phyloP scores from a whole-genome alignment of 2,888 invertebrate species.

The Drosophila peninsularis region DNA sequence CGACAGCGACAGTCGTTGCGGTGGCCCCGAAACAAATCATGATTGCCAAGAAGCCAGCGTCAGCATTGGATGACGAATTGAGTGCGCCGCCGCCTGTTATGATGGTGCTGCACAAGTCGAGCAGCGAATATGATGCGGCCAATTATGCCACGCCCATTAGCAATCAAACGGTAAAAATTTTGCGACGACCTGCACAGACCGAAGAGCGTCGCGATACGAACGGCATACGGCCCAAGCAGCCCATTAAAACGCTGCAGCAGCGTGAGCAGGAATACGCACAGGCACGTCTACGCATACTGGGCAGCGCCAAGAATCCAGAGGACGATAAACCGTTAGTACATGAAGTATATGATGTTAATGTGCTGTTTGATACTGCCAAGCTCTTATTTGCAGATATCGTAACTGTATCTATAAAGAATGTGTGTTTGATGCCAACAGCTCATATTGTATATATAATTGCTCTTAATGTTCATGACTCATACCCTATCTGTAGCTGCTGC shows the following conservation, averaged over 20 bases:
- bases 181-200: conserved; percentile 89
- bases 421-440: not conserved
- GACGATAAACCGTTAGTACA: conserved; percentile 87
- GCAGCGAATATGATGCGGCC: conserved; percentile 90
- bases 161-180: conserved; percentile 91
- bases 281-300: conserved; percentile 94
- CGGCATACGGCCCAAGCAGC: conserved; percentile 88
- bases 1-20: conserved; percentile 5
- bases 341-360: not conserved
- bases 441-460: not conserved
- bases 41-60: conserved; percentile 57
- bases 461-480: not conserved
- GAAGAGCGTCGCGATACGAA: conserved; percentile 88
- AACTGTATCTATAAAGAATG: too few species aligned
- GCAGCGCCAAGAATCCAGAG: conserved; percentile 92
- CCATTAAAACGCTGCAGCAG: conserved; percentile 93
- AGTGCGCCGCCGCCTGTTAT: conserved; percentile 86
- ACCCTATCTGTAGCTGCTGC: not conserved
- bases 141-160: conserved; percentile 86
- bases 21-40: conserved; percentile 59
- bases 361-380: not conserved
- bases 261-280: conserved; percentile 97
- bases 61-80: conserved; percentile 54
- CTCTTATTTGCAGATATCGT: not conserved
- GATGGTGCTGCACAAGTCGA: conserved; percentile 89